phyloP scores from a whole-genome alignment of 2,113 vertebrate species.

The Elanoides forficatus region DNA sequence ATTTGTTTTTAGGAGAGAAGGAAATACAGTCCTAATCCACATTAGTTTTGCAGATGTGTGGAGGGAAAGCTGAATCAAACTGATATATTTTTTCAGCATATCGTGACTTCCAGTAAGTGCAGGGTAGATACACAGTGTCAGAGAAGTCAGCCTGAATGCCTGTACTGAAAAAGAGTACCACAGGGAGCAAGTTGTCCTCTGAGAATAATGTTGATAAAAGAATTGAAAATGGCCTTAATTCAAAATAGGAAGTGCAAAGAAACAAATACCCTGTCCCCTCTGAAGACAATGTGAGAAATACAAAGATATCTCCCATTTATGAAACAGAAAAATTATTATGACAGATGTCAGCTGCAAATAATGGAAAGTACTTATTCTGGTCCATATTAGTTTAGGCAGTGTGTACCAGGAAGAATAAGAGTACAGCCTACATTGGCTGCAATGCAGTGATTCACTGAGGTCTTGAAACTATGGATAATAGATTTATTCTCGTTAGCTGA shows the following conservation, averaged over 20 bases:
- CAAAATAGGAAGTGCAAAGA: neutral
- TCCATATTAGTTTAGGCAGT: neutral
- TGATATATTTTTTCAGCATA: neutral
- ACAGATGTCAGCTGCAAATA: neutral
- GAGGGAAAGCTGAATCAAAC: neutral
- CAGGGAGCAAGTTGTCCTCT: neutral
- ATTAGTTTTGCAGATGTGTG: neutral
- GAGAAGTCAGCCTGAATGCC: neutral
- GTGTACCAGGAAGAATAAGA: neutral
- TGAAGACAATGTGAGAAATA: slow-evolving; percentile 15
- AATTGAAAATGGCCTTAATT: slow-evolving; percentile 2
- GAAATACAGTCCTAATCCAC: neutral
- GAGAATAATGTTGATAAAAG: neutral
- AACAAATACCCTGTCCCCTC: neutral
- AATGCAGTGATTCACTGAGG: neutral
- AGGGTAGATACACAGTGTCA: neutral
- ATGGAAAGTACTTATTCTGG: neutral
- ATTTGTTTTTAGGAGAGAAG: neutral
- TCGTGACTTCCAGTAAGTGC: neutral
- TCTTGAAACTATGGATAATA: neutral
- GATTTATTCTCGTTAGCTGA: slow-evolving; percentile 8
- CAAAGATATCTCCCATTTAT: neutral
- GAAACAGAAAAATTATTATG: slow-evolving; percentile 21
- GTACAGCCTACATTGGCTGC: neutral
- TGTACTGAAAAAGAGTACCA: neutral